Evolutionary conservation across 2,113 vertebrate species (phyloP).

Genomic region (Sciurus niger): DNA sequence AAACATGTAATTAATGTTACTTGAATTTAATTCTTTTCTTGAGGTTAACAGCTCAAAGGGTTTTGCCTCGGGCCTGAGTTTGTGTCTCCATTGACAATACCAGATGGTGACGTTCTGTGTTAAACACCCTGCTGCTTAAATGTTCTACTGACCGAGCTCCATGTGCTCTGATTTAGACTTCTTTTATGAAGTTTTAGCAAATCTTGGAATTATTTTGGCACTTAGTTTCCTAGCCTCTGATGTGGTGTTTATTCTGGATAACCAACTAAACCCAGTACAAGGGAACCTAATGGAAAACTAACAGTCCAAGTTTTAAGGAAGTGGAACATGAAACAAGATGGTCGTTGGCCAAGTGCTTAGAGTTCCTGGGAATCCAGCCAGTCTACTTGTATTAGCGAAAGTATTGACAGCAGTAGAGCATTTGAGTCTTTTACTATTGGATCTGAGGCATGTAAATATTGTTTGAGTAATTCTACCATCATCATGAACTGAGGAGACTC

Average conservation of each 20-base stretch:
- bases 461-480: conserved; percentile 1
- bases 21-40: conserved; percentile 90
- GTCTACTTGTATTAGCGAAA: conserved; percentile 40
- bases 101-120: neutral
- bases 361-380: neutral
- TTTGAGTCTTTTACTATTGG: neutral
- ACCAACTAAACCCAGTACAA: conserved; percentile 10
- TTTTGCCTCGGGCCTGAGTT: neutral
- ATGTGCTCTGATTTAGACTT: neutral
- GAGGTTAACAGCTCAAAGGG: conserved; percentile 70
- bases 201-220: conserved; percentile 20
- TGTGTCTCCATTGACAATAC: neutral
- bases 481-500: conserved; percentile 28
- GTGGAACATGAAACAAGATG: conserved; percentile 42
- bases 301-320: neutral
- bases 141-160: neutral
- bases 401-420: neutral
- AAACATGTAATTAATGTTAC: conserved; percentile 85
- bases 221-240: conserved; percentile 26
- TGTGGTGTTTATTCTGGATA: conserved; percentile 36
- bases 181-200: conserved; percentile 43
- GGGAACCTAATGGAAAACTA: conserved; percentile 28
- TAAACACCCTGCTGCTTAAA: neutral
- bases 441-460: conserved; percentile 1
- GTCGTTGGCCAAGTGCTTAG: neutral